These are phyloP conservation scores for Hololepta plana DNA, from an alignment of 2,888 invertebrate species.

Conservation along the genomic window DNA sequence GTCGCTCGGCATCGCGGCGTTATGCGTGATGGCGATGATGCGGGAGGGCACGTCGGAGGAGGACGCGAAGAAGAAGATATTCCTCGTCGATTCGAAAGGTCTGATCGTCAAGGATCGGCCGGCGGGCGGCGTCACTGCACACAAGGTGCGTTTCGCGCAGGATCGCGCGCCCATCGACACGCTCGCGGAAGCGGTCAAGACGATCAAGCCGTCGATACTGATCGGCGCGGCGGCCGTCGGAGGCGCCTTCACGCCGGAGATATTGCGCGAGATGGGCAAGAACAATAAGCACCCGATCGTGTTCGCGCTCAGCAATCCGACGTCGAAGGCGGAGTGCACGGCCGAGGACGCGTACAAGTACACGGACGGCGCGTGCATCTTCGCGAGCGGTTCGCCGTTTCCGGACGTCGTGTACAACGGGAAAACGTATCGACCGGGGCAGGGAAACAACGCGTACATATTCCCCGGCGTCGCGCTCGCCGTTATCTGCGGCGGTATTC, in stretches of 20 bases:
- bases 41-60: constrained; percentile 58
- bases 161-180: constrained; percentile 56
- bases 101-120: constrained; percentile 79
- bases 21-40: constrained; percentile 85
- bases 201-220: constrained; percentile 72
- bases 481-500: constrained; percentile 71
- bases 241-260: constrained; percentile 81
- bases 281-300: constrained; percentile 78
- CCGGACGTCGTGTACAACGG: constrained; percentile 66
- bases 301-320: constrained; percentile 97
- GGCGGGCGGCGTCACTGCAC: constrained; percentile 58
- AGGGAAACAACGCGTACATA: constrained; percentile 96
- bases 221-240: constrained; percentile 90
- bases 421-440: constrained; percentile 73
- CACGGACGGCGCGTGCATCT: constrained; percentile 79
- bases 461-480: constrained; percentile 94
- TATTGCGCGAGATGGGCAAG: constrained; percentile 71
- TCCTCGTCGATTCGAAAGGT: constrained; percentile 93
- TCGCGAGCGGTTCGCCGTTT: constrained; percentile 96
- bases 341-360: constrained; percentile 87
- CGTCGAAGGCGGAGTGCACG: constrained; percentile 97
- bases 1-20: constrained; percentile 79
- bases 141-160: constrained; percentile 72
- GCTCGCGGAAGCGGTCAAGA: constrained; percentile 62
- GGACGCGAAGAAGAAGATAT: constrained; percentile 69